Evolutionary conservation across 2,888 invertebrate species (phyloP), one percentile per base, ranked within the genome.

Genomic region (Plagodis dolabraria): DNA sequence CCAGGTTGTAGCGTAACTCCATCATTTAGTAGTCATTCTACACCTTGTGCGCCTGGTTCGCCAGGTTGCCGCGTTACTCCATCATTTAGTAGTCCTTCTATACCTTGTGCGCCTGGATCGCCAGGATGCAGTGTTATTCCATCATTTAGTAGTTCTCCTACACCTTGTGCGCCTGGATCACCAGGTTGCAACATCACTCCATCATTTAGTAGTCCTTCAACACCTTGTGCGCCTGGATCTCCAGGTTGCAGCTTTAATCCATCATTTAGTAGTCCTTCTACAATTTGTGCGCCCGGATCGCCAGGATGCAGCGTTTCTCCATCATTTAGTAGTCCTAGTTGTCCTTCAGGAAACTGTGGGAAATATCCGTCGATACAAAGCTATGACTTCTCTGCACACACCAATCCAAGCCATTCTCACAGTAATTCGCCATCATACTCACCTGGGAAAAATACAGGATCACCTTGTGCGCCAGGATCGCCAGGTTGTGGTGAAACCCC

Each of bases 371-470:
- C 44, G 7, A 36, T 9, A 5, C 47, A 42, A 36, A 44, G 43
- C 0, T 47, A 47, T 47, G 50, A 33, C 8, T 38, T 34, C 8
- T 22, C 33, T 36, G 10, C 48, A 22, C 11, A 10, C 38, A 38
- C 8, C 11, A 50, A 50, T 12, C 58, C 58, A 5, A 43, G 40
- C 12, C 11, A 53, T 53, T 38, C 47, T 7, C 48, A 53, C 34
- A 53, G 48, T n/a, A 45, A 8, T 53, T 50, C 11, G 2, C 42
- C 50, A 12, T 40, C 60, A 22, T 45, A 22, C 43, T 33, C 49
- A 5, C 40, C 64, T 5, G 63, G 58, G 12, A 38, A 64, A 12
- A 61, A 66, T 34, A 61, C 47, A 35, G 65, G 60, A 22, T 44
- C 63, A 46, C 64, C 47, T 49, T 61, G 57, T 56, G 43, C 49